Evolutionary conservation across 2,888 invertebrate species (phyloP).

Genomic region (Itoplectis maculator): DNA sequence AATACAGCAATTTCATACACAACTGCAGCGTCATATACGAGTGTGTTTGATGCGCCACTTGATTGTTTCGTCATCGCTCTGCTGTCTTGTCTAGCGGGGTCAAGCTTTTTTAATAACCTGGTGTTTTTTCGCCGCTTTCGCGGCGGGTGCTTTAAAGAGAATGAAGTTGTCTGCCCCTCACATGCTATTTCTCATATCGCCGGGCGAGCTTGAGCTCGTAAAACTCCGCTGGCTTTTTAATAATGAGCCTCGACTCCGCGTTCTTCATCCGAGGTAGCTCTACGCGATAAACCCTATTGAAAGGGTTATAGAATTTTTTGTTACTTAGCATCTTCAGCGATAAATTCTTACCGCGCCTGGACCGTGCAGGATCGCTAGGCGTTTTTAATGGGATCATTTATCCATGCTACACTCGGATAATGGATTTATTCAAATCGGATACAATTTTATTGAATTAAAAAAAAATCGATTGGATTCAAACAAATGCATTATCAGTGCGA

Average conservation of each 20-base stretch:
- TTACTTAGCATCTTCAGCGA: not conserved
- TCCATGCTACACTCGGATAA: too few species aligned
- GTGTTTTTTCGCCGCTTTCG: not conserved
- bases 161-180: constrained; percentile 45
- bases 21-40: not conserved
- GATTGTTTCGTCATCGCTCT: not conserved
- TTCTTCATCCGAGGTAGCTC: constrained; percentile 22
- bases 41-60: not conserved
- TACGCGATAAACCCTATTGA: constrained; percentile 25
- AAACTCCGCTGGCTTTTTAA: constrained; percentile 60
- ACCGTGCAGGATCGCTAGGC: not conserved
- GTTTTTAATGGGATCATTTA: too few species aligned
- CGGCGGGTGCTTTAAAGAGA: constrained; percentile 7
- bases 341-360: not conserved
- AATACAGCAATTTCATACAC: not conserved
- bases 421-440: too few species aligned
- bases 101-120: constrained; percentile 45
- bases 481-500: too few species aligned
- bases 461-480: too few species aligned
- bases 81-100: not conserved
- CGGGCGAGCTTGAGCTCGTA: constrained; percentile 43
- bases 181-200: constrained; percentile 26
- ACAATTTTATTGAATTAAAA: too few species aligned
- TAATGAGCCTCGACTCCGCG: constrained; percentile 44
- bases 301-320: constrained; percentile 28